A percentile compares a stretch with the other conserved stretches of the same genome.
phyloP scores from a whole-genome alignment of 2,113 vertebrate species.

The Zapus hudsonius region DNA sequence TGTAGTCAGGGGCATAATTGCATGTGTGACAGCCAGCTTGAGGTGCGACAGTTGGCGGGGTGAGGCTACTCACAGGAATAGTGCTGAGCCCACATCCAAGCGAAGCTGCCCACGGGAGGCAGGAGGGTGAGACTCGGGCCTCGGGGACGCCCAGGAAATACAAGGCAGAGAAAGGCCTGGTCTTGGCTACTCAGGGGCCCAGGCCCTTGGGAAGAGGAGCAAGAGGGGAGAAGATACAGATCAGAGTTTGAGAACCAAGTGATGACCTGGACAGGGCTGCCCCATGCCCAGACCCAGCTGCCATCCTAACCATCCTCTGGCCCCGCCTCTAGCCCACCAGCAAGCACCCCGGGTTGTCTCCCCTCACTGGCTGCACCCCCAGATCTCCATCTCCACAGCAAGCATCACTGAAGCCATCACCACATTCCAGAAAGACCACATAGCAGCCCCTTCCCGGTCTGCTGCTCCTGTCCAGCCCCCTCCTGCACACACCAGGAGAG shows the following conservation, averaged over 20 bases:
- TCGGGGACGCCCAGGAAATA: background rate
- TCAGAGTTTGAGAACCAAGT: background rate
- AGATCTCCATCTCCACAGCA: background rate
- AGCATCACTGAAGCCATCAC: background rate
- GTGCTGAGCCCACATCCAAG: background rate
- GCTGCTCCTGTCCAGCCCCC: background rate
- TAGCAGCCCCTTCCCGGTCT: background rate
- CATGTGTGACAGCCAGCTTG: background rate
- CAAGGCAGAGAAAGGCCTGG: background rate
- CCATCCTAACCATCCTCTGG: too few relatives aligned
- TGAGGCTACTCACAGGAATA: background rate
- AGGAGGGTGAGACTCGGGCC: background rate
- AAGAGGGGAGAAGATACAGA: conserved; percentile 26
- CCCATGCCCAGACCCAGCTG: too few relatives aligned
- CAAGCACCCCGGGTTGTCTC: too few relatives aligned
- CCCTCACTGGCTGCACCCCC: fast-evolving
- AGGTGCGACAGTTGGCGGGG: background rate
- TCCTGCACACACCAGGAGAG: background rate
- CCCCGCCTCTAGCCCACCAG: too few relatives aligned
- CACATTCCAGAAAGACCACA: background rate
- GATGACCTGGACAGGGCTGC: fast-evolving
- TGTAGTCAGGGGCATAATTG: background rate
- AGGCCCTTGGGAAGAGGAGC: conserved; percentile 34
- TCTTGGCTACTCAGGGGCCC: background rate
- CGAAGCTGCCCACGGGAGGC: too few relatives aligned